A percentile compares a stretch with the other conserved stretches of the same genome.
Conservation (phyloP, 2,888 invertebrate genomes). For the Girardia tigrina region DNA sequence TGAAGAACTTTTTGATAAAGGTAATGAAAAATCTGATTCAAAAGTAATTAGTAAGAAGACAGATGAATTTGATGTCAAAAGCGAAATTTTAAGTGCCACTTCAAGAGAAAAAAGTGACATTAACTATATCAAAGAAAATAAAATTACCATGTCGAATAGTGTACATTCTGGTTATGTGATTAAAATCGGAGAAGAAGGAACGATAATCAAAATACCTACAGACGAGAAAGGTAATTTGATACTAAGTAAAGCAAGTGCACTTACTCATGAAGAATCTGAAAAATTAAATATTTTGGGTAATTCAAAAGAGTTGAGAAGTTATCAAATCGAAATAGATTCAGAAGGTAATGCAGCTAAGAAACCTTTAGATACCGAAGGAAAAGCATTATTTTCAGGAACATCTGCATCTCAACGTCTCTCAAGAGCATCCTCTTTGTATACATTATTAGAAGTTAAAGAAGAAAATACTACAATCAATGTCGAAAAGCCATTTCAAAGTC, state of each 20-base stretch:
- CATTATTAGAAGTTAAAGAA: slow-evolving; percentile 5
- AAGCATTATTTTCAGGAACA: background rate
- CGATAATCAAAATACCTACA: background rate
- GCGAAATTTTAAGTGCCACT: too few relatives aligned
- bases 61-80: too few relatives aligned
- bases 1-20: too few relatives aligned
- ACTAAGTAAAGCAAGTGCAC: background rate
- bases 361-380: background rate
- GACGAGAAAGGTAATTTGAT: background rate
- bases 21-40: too few relatives aligned
- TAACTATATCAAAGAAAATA: too few relatives aligned
- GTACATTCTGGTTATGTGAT: background rate
- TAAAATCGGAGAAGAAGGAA: background rate
- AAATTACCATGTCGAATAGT: background rate
- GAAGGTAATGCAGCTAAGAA: background rate
- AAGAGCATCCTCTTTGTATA: background rate
- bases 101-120: too few relatives aligned
- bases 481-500: background rate
- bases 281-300: background rate
- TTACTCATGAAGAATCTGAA: background rate
- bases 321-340: background rate
- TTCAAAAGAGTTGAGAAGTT: background rate
- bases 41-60: too few relatives aligned
- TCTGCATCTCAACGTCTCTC: background rate
- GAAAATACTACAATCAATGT: background rate